Evolutionary conservation across 2,113 vertebrate genomes (phyloP), one percentile per base, ranked within the genome.

Genomic region (Prinia subflava): DNA sequence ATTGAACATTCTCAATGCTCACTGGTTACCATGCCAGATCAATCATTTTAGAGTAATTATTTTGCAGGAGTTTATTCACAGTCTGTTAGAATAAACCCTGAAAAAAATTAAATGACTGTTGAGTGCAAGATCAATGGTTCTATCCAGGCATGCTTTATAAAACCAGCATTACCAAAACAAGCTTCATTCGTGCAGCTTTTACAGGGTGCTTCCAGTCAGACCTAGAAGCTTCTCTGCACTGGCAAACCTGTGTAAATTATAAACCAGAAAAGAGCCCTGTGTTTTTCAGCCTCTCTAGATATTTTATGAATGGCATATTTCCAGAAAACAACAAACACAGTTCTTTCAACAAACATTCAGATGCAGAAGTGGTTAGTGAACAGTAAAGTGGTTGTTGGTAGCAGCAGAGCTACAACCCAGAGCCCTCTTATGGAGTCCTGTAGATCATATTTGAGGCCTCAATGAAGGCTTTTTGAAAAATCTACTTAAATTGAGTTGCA

Each of bases 61-160:
- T 94, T 92, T 94, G 68, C 68, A 78, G 67, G 46, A 75, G 70
- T 92, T 90, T 83, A 63, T 96, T 91, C 75, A 82, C 59, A 90
- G 37, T 73, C 81, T 92, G 74, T 89, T 95, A 86, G 82, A 63
- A 77, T 92, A 94, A 96, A 83, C 41, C 50, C 41, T 74, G 59
- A 68, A 78, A 92, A 89, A 94, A 73, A 64, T 77, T 55, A 81
- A 88, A 71, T 71, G 3, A 42, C 64, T 87, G 83, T 75, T 91
- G 69, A 83, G 42, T 83, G 22, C 62, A 96, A 89, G 67, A 90
- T 88, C 78, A 89, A 89, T 90, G 30, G 33, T 31, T 21, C 39
- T 69, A 50, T 74, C 35, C 33, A 70, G 41, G 57, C 59, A 50
- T 65, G 42, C 30, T 86, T 85, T 22, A 76, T 49, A 95, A 62